Percentiles rank a stretch among this genome's conserved stretches.
Evolutionary conservation across 2,888 invertebrate genomes (phyloP).

Genomic region (Alsophila aescularia): DNA sequence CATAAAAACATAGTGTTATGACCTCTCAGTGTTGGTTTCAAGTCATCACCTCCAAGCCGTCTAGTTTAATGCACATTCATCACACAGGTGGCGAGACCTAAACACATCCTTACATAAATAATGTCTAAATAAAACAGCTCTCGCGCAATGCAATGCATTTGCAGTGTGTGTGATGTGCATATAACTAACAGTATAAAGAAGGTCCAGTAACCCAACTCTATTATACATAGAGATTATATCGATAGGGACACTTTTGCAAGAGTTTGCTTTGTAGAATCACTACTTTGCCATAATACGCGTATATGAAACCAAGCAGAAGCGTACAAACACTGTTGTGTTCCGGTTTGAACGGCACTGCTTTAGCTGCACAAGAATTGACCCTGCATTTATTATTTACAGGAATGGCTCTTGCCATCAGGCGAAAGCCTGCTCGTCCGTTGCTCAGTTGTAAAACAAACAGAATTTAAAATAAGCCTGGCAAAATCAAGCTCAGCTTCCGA

Average conservation of each 20-base stretch:
- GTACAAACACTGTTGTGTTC: too few relatives aligned
- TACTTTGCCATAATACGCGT: too few relatives aligned
- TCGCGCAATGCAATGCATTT: slow-evolving; percentile 9
- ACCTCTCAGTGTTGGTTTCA: not conserved
- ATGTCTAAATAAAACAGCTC: slow-evolving; percentile 31
- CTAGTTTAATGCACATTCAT: slow-evolving; percentile 9
- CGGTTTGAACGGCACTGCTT: too few relatives aligned
- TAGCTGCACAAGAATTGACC: too few relatives aligned
- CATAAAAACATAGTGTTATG: not conserved
- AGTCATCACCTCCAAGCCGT: slow-evolving; percentile 1
- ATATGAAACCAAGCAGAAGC: too few relatives aligned
- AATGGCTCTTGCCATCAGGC: too few relatives aligned
- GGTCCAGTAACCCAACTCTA: not conserved
- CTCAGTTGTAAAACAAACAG: too few relatives aligned
- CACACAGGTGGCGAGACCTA: slow-evolving; percentile 20
- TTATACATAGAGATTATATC: not conserved
- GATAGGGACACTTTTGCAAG: not conserved
- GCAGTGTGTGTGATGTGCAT: slow-evolving; percentile 30
- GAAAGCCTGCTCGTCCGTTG: too few relatives aligned
- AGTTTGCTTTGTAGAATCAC: too few relatives aligned
- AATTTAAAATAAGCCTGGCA: too few relatives aligned
- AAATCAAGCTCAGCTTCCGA: too few relatives aligned
- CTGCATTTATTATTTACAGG: too few relatives aligned
- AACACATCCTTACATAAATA: slow-evolving; percentile 23
- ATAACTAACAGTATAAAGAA: not conserved